Conservation (phyloP, 2,797 vertebrate species). For the Coendou prehensilis region DNA sequence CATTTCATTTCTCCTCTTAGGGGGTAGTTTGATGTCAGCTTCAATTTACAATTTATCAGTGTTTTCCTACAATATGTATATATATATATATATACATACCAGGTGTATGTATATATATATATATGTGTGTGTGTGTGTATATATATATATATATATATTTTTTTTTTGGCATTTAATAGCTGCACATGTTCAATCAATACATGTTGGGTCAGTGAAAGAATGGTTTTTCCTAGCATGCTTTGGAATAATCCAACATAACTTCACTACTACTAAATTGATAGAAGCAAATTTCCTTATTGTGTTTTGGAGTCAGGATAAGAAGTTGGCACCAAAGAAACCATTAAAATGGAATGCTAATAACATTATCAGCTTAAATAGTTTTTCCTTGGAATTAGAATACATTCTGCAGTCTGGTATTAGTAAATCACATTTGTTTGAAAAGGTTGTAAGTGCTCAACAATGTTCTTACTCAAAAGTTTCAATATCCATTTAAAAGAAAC, state of each 20-base stretch:
- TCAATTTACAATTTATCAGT: not conserved
- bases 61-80: not conserved
- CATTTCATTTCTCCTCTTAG: not conserved
- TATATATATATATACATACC: too few relatives aligned
- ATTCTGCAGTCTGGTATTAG: slow-evolving; percentile 13
- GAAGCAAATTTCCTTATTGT: slow-evolving; percentile 54
- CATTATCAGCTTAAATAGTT: not conserved
- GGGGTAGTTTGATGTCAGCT: not conserved
- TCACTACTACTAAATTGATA: not conserved
- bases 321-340: not conserved
- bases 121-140: too few relatives aligned
- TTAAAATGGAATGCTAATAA: slow-evolving; percentile 4
- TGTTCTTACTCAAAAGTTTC: slow-evolving; percentile 22
- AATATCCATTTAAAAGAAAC: slow-evolving; percentile 26
- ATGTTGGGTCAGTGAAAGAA: slow-evolving; percentile 23
- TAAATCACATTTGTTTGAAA: slow-evolving; percentile 47
- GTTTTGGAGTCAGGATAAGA: slow-evolving; percentile 60
- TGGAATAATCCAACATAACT: not conserved
- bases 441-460: slow-evolving; percentile 36
- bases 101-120: too few relatives aligned
- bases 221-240: slow-evolving; percentile 15
- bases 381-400: slow-evolving; percentile 49
- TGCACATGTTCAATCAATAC: not conserved
- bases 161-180: not conserved
- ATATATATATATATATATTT: too few relatives aligned